These are phyloP conservation scores for Cerastis leucographa DNA, from an alignment of 2,888 invertebrate genomes.

Conservation along the genomic window DNA sequence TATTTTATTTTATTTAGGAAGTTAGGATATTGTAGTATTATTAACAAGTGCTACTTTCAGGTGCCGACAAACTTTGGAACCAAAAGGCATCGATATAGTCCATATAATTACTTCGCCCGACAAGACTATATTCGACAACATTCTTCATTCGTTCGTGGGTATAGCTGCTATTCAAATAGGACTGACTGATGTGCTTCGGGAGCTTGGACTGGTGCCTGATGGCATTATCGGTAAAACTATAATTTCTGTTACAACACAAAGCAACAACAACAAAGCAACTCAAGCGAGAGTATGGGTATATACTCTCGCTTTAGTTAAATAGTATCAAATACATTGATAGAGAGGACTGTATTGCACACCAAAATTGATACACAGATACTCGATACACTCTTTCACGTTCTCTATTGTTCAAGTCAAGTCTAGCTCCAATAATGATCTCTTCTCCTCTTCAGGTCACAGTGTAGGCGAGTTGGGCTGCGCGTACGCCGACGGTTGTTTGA, in stretches of 20 bases:
- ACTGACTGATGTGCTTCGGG: background rate
- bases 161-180: conserved; percentile 1
- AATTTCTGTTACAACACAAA: background rate
- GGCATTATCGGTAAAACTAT: background rate
- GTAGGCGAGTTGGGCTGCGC: conserved; percentile 98
- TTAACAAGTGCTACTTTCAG: background rate
- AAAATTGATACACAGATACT: background rate
- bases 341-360: background rate
- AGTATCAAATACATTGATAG: background rate
- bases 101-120: conserved; percentile 92
- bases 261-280: background rate
- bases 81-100: conserved; percentile 68
- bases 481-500: conserved; percentile 97
- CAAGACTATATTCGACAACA: conserved; percentile 89
- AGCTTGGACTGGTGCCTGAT: background rate
- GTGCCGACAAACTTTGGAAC: background rate
- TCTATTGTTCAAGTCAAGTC: background rate
- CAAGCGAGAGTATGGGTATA: background rate
- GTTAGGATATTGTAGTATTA: background rate
- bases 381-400: background rate
- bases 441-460: conserved; percentile 93
- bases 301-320: background rate
- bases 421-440: background rate
- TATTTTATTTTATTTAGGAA: no score
- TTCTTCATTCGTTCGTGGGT: conserved; percentile 77